These are phyloP conservation scores for Xanthorhoe designata DNA, from an alignment of 2,888 invertebrate genomes.

Conservation along the genomic window DNA sequence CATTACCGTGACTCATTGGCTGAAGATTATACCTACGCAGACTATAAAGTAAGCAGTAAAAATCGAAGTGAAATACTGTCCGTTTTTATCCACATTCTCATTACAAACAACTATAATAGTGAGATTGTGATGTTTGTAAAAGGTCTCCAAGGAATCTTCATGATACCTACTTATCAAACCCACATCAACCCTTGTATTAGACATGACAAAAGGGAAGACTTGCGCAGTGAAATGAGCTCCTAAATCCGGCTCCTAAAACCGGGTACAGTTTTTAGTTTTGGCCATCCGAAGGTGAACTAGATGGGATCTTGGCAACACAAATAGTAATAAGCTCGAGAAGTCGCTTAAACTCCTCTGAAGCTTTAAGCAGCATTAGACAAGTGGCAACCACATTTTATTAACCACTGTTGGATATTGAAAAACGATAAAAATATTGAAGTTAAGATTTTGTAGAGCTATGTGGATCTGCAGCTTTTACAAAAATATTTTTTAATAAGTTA, in stretches of 20 bases:
- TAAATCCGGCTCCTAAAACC: slow-evolving; percentile 34
- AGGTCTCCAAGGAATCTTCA: background rate
- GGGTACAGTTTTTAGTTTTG: slow-evolving; percentile 42
- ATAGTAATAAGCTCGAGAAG: slow-evolving; percentile 79
- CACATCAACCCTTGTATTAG: slow-evolving; percentile 28
- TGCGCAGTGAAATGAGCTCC: slow-evolving; percentile 35
- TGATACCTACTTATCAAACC: slow-evolving; percentile 20
- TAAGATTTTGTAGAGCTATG: background rate
- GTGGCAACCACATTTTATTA: background rate
- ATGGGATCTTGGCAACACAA: slow-evolving; percentile 71
- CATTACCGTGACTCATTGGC: too few relatives aligned
- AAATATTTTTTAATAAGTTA: too few relatives aligned
- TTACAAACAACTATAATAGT: background rate
- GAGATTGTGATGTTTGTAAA: background rate
- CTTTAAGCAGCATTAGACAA: slow-evolving; percentile 34
- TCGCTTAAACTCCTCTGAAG: slow-evolving; percentile 64
- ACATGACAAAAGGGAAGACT: slow-evolving; percentile 29
- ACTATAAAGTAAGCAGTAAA: too few relatives aligned
- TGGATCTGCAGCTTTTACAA: background rate
- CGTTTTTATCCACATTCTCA: too few relatives aligned
- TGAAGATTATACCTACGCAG: too few relatives aligned
- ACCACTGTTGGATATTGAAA: background rate
- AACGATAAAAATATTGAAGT: background rate
- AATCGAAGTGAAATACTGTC: too few relatives aligned
- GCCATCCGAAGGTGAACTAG: slow-evolving; percentile 54